A percentile compares a stretch with the other conserved stretches of the same genome.
phyloP scores from a whole-genome alignment of 1,140 invertebrate genomes.

The Papilio polytes region DNA sequence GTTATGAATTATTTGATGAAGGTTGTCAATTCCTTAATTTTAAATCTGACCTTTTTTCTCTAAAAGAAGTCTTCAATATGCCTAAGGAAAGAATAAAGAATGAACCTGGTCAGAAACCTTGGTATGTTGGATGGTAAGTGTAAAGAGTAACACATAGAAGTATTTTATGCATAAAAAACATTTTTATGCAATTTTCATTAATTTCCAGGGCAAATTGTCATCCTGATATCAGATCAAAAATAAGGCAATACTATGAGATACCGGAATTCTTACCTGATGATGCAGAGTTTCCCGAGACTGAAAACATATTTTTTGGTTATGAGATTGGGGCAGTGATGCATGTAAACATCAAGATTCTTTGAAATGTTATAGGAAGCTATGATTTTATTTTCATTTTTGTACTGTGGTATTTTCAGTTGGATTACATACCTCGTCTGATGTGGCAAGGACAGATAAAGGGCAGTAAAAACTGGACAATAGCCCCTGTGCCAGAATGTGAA shows the following conservation, averaged over 20 bases:
- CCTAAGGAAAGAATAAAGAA: conserved; percentile 86
- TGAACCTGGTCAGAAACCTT: conserved; percentile 86
- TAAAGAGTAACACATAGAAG: not conserved
- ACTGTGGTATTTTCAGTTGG: conserved; percentile 87
- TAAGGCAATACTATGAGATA: conserved; percentile 91
- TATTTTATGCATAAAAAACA: conserved; percentile 3
- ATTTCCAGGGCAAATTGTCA: conserved; percentile 93
- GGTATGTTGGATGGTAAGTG: conserved; percentile 97
- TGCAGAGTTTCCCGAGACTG: conserved; percentile 94
- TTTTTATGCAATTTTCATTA: conserved; percentile 20
- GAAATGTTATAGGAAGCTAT: conserved; percentile 14
- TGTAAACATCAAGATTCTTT: conserved; percentile 85
- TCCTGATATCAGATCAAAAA: conserved; percentile 88
- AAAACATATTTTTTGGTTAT: conserved; percentile 97
- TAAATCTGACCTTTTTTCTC: conserved; percentile 91
- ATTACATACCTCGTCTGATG: conserved; percentile 95
- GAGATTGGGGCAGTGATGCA: conserved; percentile 97
- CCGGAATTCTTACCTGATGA: conserved; percentile 95
- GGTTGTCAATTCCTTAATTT: conserved; percentile 96
- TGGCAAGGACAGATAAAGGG: conserved; percentile 97
- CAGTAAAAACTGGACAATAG: conserved; percentile 93
- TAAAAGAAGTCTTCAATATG: conserved; percentile 93
- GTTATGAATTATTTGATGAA: conserved; percentile 88
- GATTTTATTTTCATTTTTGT: not conserved
- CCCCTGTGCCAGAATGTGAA: conserved; percentile 95